Evolutionary conservation across 1,140 invertebrate genomes (phyloP), one percentile per base, ranked within the genome.

Genomic region (Drosophila mayri): DNA sequence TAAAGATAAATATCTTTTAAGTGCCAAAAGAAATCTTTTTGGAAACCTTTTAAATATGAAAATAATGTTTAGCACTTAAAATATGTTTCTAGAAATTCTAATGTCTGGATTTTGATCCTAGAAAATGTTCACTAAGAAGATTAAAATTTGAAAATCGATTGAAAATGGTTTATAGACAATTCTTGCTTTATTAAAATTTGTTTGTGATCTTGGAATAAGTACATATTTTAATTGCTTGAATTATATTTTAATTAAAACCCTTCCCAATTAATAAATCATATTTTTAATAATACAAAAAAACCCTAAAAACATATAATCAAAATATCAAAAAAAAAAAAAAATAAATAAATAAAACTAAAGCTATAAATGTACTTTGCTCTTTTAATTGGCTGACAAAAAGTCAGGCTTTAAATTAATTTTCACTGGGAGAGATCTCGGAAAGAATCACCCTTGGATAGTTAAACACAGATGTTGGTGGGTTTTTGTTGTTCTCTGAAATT

Each of bases 301-400:
- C 14, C 16, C 16, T 38, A 2, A 16, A 16, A 16, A 38, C 14
- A 41, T 3, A 18, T n/a, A 41, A n/a, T 41, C 0, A 43, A 43
- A 18, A 18, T n/a, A 14, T 22, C 3, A 8, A 22, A 14, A 2
- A 12, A 46, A 7, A 3, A 8, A 22, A 14, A 2, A 12, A 46
- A 7, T 12, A 46, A 7, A 8, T 12, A 22, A 14, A 47, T 47
- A n/a, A 18, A 4, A 0, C n/a, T 20, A 59, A 4, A 30, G 3
- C 50, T 28, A 22, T 40, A 22, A 43, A 54, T 55, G 41, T 70
- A 70, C 66, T 70, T 78, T 58, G 32, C 28, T 25, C 65, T 46
- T 25, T 60, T 30, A 67, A 77, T 77, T 75, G 57, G 38, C 71
- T 46, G n/a, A 76, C 75, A 77, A 77, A 76, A 70, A 58, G 37